phyloP scores from a whole-genome alignment of 2,888 invertebrate species.

The Pinctada fucata region DNA sequence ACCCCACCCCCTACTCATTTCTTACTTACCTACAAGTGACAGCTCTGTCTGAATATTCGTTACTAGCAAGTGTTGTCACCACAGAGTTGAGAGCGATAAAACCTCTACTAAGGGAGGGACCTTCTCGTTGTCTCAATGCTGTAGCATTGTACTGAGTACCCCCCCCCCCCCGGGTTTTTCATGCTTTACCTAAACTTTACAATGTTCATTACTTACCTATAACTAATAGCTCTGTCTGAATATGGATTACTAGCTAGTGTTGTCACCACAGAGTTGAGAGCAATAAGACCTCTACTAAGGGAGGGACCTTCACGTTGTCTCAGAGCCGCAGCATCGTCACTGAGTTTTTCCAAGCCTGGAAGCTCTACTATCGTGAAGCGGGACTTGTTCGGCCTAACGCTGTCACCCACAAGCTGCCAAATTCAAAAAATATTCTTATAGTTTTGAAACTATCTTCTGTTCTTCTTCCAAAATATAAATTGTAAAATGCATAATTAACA shows the following conservation, averaged over 20 bases:
- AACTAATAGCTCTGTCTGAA: conserved; percentile 71
- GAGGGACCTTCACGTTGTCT: conserved; percentile 67
- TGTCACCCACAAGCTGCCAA: conserved; percentile 64
- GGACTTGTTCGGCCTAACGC: conserved; percentile 66
- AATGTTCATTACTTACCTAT: conserved; percentile 57
- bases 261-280: conserved; percentile 66
- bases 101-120: conserved; percentile 64
- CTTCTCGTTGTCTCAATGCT: conserved; percentile 64
- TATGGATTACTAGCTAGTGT: conserved; percentile 67
- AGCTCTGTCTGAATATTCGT: conserved; percentile 70
- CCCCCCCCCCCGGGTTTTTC: no score
- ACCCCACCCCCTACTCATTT: conserved; percentile 30
- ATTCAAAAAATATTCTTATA: not conserved
- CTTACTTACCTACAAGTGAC: conserved; percentile 69
- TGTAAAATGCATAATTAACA: no score
- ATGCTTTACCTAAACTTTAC: no score
- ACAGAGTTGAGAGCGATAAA: conserved; percentile 65
- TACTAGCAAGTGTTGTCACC: conserved; percentile 65
- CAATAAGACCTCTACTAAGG: conserved; percentile 64
- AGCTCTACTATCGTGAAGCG: conserved; percentile 71
- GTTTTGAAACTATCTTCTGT: not conserved
- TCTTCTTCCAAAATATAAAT: not conserved
- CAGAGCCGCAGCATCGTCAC: conserved; percentile 57
- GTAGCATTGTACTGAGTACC: conserved; percentile 53
- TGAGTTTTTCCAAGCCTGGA: conserved; percentile 71